Evolutionary conservation across 2,113 vertebrate genomes (phyloP).

Genomic region (Myrmecobius fasciatus): DNA sequence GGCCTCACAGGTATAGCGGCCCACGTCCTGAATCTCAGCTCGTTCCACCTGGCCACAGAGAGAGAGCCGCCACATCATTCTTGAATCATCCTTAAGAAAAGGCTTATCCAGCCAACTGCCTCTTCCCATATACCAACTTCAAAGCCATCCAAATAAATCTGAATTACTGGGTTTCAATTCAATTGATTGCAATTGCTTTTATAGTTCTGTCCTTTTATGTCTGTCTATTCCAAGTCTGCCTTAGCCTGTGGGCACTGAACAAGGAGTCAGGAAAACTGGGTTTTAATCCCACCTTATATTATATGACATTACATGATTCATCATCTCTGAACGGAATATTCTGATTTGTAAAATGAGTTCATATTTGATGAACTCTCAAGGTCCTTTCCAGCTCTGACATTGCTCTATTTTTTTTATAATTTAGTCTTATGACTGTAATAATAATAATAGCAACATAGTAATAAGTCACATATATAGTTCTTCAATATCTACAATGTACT

Average conservation of each 20-base stretch:
- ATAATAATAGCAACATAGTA: neutral
- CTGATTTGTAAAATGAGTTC: neutral
- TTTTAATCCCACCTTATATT: slow-evolving; percentile 1
- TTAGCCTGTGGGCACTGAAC: neutral
- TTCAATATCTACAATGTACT: neutral
- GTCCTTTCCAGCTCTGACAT: neutral
- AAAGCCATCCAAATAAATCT: neutral
- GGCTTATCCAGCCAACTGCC: slow-evolving; percentile 64
- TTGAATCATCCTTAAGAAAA: neutral
- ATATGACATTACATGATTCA: neutral
- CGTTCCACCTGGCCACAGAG: slow-evolving; percentile 77
- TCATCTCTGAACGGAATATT: neutral
- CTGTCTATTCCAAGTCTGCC: neutral
- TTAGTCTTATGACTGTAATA: neutral
- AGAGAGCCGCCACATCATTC: neutral
- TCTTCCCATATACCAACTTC: neutral
- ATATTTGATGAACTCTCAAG: neutral
- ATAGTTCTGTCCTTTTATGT: neutral
- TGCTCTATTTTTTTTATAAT: neutral
- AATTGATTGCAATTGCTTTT: neutral
- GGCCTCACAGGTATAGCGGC: slow-evolving; percentile 80
- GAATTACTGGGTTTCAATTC: neutral
- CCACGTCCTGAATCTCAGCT: slow-evolving; percentile 53
- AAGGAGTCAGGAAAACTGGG: neutral
- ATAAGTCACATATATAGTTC: neutral